Base-by-base conservation (phyloP, 2,888 invertebrate species). In the Seladonia tumulorum region DNA sequence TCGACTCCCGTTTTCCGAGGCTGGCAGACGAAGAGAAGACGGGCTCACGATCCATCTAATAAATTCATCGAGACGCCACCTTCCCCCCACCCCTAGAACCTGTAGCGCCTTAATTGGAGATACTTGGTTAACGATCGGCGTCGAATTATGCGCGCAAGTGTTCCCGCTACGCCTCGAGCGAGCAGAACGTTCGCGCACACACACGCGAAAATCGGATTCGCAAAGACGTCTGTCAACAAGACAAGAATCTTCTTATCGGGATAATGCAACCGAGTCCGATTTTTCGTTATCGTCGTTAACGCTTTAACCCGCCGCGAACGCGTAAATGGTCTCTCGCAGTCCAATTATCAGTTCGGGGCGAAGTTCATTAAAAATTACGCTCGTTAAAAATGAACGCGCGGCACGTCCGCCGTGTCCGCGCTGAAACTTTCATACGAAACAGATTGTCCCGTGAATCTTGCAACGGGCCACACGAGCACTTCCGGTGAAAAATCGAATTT, bases 101-200 rank as follows among this genome's bases (percentile, higher is more conserved):
- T 39, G 68, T 63, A 16, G 60, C 75, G 42, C 63, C 82, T 83
- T 83, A 71, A 83, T 83, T 76, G 83, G 49, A 76, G 72, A 76
- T 53, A 76, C 63, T 82, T 83, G 49, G 42, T 39, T 18, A 39
- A 29, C 35, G 71, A 83, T 83, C 71, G 29, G 42, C 25, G 78
- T 29, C 29, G 79, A 76, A 83, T 84, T 77, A 78, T 83, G 49
- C 66, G 10, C 47, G 39, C 22, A 57, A 29, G 22, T 76, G 72
- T 63, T 66, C 2, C 8, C 39, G 49, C 49, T 42, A 2, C n/a
- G 1, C 4, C 47, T 5, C n/a, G 7, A 29, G 35, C 14, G 12
- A 49, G 49, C 49, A 42, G 35, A 47, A 35, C 60, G 5, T 25
- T 60, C 29, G 29, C 47, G 35, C 29, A 42, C 10, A 42, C 10